Evolutionary conservation across 2,888 invertebrate genomes (phyloP).

Genomic region (Andrena chrysosceles): DNA sequence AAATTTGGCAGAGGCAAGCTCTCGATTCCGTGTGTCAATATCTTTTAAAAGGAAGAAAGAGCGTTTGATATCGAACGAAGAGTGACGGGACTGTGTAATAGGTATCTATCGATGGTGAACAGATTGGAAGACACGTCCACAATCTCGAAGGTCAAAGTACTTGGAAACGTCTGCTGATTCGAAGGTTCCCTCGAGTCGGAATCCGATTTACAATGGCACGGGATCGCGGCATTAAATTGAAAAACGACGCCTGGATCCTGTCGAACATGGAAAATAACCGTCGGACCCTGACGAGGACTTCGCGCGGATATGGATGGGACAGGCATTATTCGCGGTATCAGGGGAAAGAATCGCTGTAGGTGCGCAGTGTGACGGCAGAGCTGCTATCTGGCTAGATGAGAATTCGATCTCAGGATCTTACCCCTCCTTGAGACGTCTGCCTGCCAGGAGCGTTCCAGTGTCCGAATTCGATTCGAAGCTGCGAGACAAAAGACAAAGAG

Average conservation of each 20-base stretch:
- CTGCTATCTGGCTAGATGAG: slow-evolving; percentile 16
- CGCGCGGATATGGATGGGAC: slow-evolving; percentile 36
- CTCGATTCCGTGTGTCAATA: not conserved
- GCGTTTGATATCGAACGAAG: not conserved
- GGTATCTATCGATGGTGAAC: not conserved
- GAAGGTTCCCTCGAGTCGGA: not conserved
- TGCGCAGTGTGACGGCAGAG: slow-evolving; percentile 7
- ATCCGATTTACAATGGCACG: slow-evolving; percentile 51
- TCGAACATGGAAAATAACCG: slow-evolving; percentile 58
- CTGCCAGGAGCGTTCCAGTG: slow-evolving; percentile 23
- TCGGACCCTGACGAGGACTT: slow-evolving; percentile 28
- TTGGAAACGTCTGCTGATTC: slow-evolving; percentile 17
- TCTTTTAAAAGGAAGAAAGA: not conserved
- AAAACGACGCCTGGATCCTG: slow-evolving; percentile 27
- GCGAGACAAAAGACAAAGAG: not conserved
- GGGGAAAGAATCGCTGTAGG: slow-evolving; percentile 41
- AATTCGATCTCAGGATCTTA: slow-evolving; percentile 36
- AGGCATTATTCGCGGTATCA: slow-evolving; percentile 54
- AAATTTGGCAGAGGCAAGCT: no score
- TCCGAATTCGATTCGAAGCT: slow-evolving; percentile 24
- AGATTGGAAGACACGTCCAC: not conserved
- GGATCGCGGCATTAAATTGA: slow-evolving; percentile 40
- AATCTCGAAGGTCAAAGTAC: slow-evolving; percentile 16
- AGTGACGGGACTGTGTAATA: slow-evolving; percentile 5
- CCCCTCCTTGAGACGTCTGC: slow-evolving; percentile 29